Conservation (phyloP, 2,113 vertebrate genomes). For the Dipodomys merriami region DNA sequence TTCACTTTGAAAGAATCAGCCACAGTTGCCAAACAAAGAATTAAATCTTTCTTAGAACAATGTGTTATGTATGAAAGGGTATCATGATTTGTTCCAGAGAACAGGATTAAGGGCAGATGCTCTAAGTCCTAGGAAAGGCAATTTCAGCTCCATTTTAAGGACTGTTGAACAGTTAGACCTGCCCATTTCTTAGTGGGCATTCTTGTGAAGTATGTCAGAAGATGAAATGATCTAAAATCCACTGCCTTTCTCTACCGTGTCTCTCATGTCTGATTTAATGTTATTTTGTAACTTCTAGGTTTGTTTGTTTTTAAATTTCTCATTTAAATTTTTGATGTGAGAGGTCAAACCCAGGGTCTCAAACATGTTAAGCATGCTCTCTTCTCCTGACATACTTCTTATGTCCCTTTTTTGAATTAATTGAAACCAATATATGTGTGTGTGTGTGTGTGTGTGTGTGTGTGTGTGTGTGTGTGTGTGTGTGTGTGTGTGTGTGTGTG, state of each 20-base stretch:
- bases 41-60: constrained; percentile 44
- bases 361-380: neutral
- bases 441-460: too few relatives aligned
- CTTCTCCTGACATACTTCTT: neutral
- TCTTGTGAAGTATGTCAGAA: neutral
- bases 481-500: too few relatives aligned
- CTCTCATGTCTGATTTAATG: neutral
- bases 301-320: neutral
- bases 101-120: neutral
- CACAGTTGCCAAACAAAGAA: neutral
- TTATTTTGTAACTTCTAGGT: neutral
- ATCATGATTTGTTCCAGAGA: neutral
- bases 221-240: constrained; percentile 10
- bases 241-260: constrained; percentile 3
- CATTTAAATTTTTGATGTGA: neutral
- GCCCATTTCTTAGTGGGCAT: neutral
- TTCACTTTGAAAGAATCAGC: constrained; percentile 27
- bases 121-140: neutral
- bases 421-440: too few relatives aligned
- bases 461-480: too few relatives aligned
- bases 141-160: constrained; percentile 18
- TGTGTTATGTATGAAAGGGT: neutral
- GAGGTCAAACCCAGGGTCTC: neutral
- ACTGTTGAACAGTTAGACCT: neutral
- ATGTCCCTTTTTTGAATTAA: neutral